A percentile compares a stretch with the other conserved stretches of the same genome.
These are phyloP conservation scores for Homarus gammarus DNA, from an alignment of 2,888 invertebrate genomes.

Conservation along the genomic window DNA sequence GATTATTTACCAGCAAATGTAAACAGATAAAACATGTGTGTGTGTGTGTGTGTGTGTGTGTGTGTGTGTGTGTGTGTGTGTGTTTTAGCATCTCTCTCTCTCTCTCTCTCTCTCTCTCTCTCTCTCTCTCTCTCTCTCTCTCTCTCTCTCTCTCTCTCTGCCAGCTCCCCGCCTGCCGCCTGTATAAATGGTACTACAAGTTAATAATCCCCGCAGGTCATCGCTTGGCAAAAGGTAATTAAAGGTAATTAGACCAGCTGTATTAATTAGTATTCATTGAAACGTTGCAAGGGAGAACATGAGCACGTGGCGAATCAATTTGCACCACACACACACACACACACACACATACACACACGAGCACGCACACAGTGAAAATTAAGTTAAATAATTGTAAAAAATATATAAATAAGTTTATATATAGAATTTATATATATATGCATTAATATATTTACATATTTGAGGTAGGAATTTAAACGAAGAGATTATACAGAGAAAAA, in stretches of 20 bases:
- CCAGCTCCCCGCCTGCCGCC: background rate
- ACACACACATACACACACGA: constrained; percentile 6
- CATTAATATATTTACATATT: too few relatives aligned
- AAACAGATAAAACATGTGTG: too few relatives aligned
- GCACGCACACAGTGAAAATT: background rate
- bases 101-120: constrained; percentile 21
- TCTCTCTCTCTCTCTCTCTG: background rate
- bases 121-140: constrained; percentile 19
- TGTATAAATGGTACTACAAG: background rate
- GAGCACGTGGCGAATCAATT: background rate
- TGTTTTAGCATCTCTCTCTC: constrained; percentile 18
- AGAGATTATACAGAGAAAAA: too few relatives aligned
- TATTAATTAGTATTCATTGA: constrained; percentile 17
- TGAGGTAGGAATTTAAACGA: too few relatives aligned
- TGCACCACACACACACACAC: background rate
- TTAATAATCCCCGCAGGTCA: constrained; percentile 1
- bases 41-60: background rate
- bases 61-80: background rate
- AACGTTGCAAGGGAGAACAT: background rate
- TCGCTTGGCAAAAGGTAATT: constrained; percentile 2
- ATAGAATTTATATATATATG: background rate
- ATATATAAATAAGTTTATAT: too few relatives aligned
- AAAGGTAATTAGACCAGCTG: background rate
- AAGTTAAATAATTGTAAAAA: too few relatives aligned
- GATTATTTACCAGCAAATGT: too few relatives aligned